phyloP scores from a whole-genome alignment of 2,113 vertebrate species.

The Cyphomyrus plagiostoma region DNA sequence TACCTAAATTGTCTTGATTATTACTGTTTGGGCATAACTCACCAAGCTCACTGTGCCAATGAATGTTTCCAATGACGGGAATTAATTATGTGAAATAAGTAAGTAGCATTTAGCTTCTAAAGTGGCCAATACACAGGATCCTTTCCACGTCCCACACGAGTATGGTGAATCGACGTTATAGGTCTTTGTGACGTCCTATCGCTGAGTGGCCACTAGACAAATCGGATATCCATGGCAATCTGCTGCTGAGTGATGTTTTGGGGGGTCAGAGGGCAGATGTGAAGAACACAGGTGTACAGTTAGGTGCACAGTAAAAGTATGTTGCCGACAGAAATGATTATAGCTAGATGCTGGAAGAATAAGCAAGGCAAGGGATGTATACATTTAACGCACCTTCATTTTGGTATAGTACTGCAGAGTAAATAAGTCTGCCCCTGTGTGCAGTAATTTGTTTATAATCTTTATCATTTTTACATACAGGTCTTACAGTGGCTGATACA shows the following conservation, averaged over 20 bases:
- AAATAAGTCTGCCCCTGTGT: neutral
- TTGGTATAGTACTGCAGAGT: neutral
- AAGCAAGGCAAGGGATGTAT: neutral
- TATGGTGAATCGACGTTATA: neutral
- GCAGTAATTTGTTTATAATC: neutral
- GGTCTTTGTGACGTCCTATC: neutral
- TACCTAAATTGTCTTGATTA: neutral
- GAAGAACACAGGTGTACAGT: neutral
- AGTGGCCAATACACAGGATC: neutral
- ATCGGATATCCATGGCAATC: neutral
- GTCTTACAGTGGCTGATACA: slow-evolving; percentile 69
- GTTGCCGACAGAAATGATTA: neutral
- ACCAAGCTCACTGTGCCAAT: neutral
- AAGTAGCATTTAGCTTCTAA: neutral
- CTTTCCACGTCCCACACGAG: neutral
- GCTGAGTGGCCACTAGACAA: neutral
- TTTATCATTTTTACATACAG: slow-evolving; percentile 43
- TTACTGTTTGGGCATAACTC: neutral
- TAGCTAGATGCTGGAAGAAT: neutral
- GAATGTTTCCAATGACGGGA: neutral
- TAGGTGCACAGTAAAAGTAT: neutral
- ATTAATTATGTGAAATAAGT: neutral
- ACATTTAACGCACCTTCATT: neutral
- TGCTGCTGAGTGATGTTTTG: neutral
- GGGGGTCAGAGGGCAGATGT: neutral